phyloP scores from a whole-genome alignment of 2,113 vertebrate genomes.

The Pogonocichla stellata region DNA sequence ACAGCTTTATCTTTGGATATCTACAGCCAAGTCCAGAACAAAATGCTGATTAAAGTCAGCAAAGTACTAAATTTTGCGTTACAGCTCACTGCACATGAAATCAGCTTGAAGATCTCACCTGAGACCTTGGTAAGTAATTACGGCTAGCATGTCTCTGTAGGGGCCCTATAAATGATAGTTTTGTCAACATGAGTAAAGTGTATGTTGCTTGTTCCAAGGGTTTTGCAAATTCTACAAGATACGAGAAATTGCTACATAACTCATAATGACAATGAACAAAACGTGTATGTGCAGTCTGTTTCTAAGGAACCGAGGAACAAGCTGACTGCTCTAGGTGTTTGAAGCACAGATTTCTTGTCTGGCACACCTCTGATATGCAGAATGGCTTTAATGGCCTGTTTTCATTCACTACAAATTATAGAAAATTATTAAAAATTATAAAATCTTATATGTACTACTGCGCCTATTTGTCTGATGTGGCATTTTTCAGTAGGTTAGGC shows the following conservation, averaged over 20 bases:
- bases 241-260: neutral
- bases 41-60: neutral
- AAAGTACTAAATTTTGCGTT: neutral
- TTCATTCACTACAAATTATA: neutral
- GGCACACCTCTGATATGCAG: neutral
- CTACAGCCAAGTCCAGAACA: neutral
- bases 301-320: neutral
- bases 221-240: neutral
- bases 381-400: neutral
- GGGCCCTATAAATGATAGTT: neutral
- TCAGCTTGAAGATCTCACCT: neutral
- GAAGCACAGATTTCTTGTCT: neutral
- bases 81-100: neutral
- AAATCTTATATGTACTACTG: neutral
- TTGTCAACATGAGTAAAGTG: neutral
- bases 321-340: neutral
- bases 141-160: neutral
- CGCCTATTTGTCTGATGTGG: neutral
- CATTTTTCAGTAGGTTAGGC: neutral
- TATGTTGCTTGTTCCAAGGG: neutral
- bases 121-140: neutral
- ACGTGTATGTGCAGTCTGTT: neutral
- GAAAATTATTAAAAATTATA: no score
- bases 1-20: neutral
- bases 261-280: neutral